A percentile compares a stretch with the other conserved stretches of the same genome.
phyloP scores from a whole-genome alignment of 2,888 invertebrate species.

The Caenorhabditis sp. region DNA sequence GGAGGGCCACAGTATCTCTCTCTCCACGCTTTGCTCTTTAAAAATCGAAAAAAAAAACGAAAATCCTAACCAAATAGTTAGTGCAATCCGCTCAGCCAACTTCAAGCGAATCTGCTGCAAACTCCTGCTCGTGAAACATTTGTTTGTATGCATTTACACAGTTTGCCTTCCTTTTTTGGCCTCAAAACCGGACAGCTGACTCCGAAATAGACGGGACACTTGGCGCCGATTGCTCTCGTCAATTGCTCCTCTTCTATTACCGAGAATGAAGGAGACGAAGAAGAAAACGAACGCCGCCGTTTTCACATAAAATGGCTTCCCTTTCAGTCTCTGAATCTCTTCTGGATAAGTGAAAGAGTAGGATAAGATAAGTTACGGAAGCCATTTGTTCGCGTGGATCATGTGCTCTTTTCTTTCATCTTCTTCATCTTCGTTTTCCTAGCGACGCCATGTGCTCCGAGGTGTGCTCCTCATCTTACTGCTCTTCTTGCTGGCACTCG shows the following conservation, averaged over 20 bases:
- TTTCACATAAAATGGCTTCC: constrained; percentile 12
- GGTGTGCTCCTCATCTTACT: constrained; percentile 6
- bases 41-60: too few species aligned
- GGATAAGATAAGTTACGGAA: constrained; percentile 12
- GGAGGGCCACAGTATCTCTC: too few species aligned
- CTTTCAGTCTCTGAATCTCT: not conserved
- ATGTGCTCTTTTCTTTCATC: constrained; percentile 12
- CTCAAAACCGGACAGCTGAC: constrained; percentile 37
- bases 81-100: constrained; percentile 11
- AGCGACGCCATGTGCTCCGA: not conserved
- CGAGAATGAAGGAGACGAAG: too few species aligned
- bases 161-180: constrained; percentile 17
- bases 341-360: not conserved
- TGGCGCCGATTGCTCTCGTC: not conserved
- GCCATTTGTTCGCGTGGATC: constrained; percentile 15
- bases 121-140: constrained; percentile 8
- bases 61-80: not conserved
- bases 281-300: not conserved
- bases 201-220: constrained; percentile 21
- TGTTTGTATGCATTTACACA: not conserved
- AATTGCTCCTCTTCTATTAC: not conserved
- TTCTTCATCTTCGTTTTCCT: not conserved
- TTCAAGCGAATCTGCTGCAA: not conserved
- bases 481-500: not conserved
- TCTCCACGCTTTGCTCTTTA: too few species aligned